These are phyloP conservation scores for Dynastes grantii DNA, from an alignment of 2,888 invertebrate species.

Conservation along the genomic window DNA sequence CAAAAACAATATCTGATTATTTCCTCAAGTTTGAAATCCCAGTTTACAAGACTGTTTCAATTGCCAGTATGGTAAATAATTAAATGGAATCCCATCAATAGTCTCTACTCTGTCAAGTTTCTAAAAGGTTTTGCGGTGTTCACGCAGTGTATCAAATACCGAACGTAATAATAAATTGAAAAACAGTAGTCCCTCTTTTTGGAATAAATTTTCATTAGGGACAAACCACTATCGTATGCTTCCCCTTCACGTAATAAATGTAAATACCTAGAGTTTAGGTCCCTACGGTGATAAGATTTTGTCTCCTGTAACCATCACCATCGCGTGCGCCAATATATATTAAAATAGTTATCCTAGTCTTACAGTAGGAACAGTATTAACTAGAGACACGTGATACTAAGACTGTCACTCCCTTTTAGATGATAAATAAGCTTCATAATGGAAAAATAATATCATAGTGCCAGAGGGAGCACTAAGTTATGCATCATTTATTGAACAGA, in stretches of 20 bases:
- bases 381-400: constrained; percentile 59
- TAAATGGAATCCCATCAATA: too few relatives aligned
- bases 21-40: too few relatives aligned
- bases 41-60: too few relatives aligned
- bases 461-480: constrained; percentile 59
- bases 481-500: constrained; percentile 50
- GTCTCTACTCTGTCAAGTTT: neutral
- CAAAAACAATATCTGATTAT: too few relatives aligned
- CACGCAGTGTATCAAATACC: neutral
- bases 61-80: too few relatives aligned
- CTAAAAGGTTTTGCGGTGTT: neutral
- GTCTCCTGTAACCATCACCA: constrained; percentile 53
- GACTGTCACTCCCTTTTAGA: constrained; percentile 57
- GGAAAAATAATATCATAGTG: constrained; percentile 63
- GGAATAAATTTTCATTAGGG: constrained; percentile 22
- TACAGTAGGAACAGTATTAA: constrained; percentile 57
- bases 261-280: constrained; percentile 10
- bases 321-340: constrained; percentile 56
- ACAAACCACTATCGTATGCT: constrained; percentile 2
- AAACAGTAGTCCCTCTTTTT: neutral
- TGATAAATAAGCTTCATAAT: constrained; percentile 60
- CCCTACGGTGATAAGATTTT: constrained; percentile 33
- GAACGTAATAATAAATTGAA: neutral
- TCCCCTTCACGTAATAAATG: constrained; percentile 18
- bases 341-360: constrained; percentile 58